Evolutionary conservation across 2,888 invertebrate genomes (phyloP), one percentile per base, ranked within the genome.

Genomic region (Ectobius pallidus): DNA sequence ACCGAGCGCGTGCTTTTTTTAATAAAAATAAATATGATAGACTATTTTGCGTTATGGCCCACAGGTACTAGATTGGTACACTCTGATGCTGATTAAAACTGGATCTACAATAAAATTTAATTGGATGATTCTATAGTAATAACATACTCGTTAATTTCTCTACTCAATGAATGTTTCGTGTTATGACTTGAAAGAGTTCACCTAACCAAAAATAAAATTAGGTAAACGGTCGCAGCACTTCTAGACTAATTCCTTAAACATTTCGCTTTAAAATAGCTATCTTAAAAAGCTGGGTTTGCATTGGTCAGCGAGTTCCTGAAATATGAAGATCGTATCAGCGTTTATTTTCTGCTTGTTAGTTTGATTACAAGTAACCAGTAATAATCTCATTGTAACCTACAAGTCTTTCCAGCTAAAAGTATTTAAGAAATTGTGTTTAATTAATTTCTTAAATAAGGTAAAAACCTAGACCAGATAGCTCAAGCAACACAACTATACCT

Each of bases 31-130:
- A 39, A 65, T 42, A 65, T 65, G 42, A 42, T 25, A 39, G 42
- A 65, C n/a, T 16, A 65, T 42, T 65, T 44, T 44, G 42, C 42
- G 42, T 65, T 65, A 65, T 65, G 27, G 63, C 63, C 27, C 20
- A 7, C 27, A 55, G 25, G 22, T 52, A 52, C 52, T 9, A 65
- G 11, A 42, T 63, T 18, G 22, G 42, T 42, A 42, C 14, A 22
- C 25, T 39, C 63, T 25, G 63, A 1, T 9, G 16, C 25, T 42
- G 20, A 65, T 65, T 65, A 65, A 65, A 65, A 65, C 6, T 65
- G 63, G 22, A 22, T 42, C 3, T 14, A 20, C 16, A 39, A 44
- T 65, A 16, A 63, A 39, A 20, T 14, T 20, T 63, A 63, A 25
- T 25, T 39, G 42, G 63, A 42, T 63, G 22, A 63, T 63, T 11